A percentile compares a stretch with the other conserved stretches of the same genome.
Evolutionary conservation across 2,797 vertebrate species (phyloP).

Genomic region (Enteromius viviparus): DNA sequence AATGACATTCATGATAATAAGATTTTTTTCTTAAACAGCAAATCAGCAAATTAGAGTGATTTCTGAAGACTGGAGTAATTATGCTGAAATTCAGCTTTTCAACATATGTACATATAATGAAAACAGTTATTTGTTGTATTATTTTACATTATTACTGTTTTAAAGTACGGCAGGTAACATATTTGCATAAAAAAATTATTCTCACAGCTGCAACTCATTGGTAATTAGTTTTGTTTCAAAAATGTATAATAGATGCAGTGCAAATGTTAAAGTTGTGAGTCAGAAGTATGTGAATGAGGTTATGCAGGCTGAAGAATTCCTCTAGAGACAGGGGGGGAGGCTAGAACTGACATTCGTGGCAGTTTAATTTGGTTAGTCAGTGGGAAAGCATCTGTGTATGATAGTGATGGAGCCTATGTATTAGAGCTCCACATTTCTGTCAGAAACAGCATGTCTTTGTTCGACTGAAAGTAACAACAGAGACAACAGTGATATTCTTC

Average conservation of each 20-base stretch:
- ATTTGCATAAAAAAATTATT: neutral
- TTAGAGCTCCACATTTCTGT: constrained; percentile 21
- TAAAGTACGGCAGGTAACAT: no score
- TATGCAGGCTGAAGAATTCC: constrained; percentile 29
- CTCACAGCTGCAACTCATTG: neutral
- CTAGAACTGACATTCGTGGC: constrained; percentile 28
- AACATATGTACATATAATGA: neutral
- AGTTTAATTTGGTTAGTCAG: constrained; percentile 44
- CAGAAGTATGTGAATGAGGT: constrained; percentile 18
- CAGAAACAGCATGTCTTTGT: constrained; percentile 35
- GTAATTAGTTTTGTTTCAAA: neutral
- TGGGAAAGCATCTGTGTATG: constrained; percentile 33
- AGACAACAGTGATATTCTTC: constrained; percentile 6
- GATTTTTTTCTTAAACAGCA: neutral
- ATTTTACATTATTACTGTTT: neutral
- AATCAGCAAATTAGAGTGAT: neutral
- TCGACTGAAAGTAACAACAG: constrained; percentile 9
- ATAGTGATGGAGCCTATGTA: constrained; percentile 21
- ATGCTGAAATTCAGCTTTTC: neutral
- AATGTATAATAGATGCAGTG: neutral
- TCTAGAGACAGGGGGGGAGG: neutral
- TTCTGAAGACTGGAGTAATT: neutral
- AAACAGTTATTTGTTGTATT: neutral
- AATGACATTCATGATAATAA: neutral
- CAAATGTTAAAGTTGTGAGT: constrained; percentile 16